These are phyloP conservation scores for Muscidifurax raptorellus DNA, from an alignment of 1,140 invertebrate genomes.

Conservation along the genomic window DNA sequence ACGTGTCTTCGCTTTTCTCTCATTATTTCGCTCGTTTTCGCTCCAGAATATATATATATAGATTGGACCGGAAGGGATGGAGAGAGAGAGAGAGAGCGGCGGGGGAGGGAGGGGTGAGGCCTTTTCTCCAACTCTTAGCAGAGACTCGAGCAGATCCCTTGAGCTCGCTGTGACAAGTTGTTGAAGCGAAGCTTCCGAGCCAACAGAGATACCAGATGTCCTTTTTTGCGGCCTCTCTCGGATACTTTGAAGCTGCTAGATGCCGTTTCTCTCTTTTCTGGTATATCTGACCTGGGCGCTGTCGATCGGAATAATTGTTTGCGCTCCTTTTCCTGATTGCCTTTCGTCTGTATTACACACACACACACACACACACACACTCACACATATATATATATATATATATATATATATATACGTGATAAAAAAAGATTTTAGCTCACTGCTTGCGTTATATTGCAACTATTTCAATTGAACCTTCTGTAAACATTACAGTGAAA, in stretches of 20 bases:
- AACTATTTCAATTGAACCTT: neutral
- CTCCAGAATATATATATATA: neutral
- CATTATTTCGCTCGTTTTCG: neutral
- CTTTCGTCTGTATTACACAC: too few relatives aligned
- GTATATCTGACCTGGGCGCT: neutral
- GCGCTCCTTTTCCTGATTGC: neutral
- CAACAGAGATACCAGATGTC: slow-evolving; percentile 17
- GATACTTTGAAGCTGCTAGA: neutral
- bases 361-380: too few relatives aligned
- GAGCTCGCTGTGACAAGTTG: slow-evolving; percentile 27
- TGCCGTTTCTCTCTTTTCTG: neutral
- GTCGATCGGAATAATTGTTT: slow-evolving; percentile 1
- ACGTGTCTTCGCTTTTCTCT: slow-evolving; percentile 9
- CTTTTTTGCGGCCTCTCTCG: neutral
- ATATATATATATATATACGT: too few relatives aligned
- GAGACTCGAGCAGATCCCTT: neutral
- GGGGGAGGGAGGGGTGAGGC: too few relatives aligned
- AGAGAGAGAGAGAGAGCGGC: too few relatives aligned
- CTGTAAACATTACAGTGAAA: neutral
- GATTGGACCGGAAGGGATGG: too few relatives aligned
- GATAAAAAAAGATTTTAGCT: neutral
- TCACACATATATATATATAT: too few relatives aligned
- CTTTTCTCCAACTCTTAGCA: slow-evolving; percentile 10
- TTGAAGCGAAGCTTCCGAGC: neutral
- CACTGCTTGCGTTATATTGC: neutral